Conservation (phyloP, 2,888 invertebrate genomes). For the Oligia strigilis region DNA sequence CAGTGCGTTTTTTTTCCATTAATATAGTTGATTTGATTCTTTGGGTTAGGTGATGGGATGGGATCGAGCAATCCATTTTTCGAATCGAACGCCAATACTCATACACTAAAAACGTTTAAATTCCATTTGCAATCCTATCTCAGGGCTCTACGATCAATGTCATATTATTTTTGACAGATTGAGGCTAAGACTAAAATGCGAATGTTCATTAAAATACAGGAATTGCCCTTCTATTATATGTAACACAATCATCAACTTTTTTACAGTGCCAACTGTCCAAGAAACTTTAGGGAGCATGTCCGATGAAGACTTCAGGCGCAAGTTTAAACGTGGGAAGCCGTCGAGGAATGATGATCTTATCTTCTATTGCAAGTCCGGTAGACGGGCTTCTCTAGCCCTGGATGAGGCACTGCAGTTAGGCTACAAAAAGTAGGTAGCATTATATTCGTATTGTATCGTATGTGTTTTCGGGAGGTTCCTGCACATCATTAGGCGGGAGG, state of each 20-base stretch:
- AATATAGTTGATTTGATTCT: neutral
- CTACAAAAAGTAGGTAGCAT: constrained; percentile 80
- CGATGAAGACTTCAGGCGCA: constrained; percentile 81
- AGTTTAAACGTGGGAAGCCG: constrained; percentile 82
- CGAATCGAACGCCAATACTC: neutral
- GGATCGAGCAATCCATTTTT: neutral
- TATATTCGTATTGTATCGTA: no score
- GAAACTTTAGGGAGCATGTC: constrained; percentile 81
- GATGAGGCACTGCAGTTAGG: constrained; percentile 86
- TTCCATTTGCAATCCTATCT: neutral
- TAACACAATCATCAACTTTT: constrained; percentile 28
- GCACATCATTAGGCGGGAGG: no score
- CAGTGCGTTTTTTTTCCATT: neutral
- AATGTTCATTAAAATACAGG: neutral
- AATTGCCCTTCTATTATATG: neutral
- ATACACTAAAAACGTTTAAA: neutral
- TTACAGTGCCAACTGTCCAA: constrained; percentile 80
- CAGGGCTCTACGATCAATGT: neutral
- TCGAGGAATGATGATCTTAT: constrained; percentile 82
- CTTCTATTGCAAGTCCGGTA: constrained; percentile 86
- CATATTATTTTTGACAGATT: neutral
- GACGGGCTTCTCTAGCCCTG: constrained; percentile 81
- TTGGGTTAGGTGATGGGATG: neutral
- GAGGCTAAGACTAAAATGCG: neutral
- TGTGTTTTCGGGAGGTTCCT: no score